Base-by-base conservation (phyloP, 2,888 invertebrate species). In the Drosophila peninsularis region DNA sequence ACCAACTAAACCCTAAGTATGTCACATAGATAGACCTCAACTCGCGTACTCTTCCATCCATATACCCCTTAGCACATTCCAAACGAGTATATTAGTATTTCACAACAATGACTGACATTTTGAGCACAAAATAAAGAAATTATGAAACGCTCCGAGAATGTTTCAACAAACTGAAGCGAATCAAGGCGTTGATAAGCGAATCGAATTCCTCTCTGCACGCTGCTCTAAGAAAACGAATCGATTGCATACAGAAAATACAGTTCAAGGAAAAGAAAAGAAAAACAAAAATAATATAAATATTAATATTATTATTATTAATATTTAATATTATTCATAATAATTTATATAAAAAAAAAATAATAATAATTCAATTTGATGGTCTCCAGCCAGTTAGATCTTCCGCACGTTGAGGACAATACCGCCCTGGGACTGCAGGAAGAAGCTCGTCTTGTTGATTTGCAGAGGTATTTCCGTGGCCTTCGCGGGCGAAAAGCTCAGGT, bases 381-480 rank as follows among this genome's bases (percentile, higher is more conserved):
- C n/a, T n/a, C n/a, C n/a, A n/a, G n/a, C n/a, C n/a, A n/a, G n/a
- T n/a, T 24, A 36, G 2, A 79, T 41, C 24, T 75, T 74, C 30
- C 89, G 78, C 13, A 91, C 80, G n/a, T 73, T 89, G 60, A 91
- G 73, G 19, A 71, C 71, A 34, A 92, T 88, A 2, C 90, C 90
- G 11, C 82, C 88, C 17, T 86, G 75, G 0, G 87, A 77, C 4
- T 83, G 73, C 24, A 91, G 27, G 5, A 91, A 65, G 49, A 88
- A 75, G n/a, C 76, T 71, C 0, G 78, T 82, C 21, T 75, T 57
- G 36, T 84, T 62, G 3, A 88, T 76, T 21, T 83, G 62, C 13
- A 92, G n/a, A 0, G 91, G 91, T 27, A 90, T 76, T 19, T 77
- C 68, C 0, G 90, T 91, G 13, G 73, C 80, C 2, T 67, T 50